Evolutionary conservation across 2,113 vertebrate genomes (phyloP).

Genomic region (Elanus axillaris): DNA sequence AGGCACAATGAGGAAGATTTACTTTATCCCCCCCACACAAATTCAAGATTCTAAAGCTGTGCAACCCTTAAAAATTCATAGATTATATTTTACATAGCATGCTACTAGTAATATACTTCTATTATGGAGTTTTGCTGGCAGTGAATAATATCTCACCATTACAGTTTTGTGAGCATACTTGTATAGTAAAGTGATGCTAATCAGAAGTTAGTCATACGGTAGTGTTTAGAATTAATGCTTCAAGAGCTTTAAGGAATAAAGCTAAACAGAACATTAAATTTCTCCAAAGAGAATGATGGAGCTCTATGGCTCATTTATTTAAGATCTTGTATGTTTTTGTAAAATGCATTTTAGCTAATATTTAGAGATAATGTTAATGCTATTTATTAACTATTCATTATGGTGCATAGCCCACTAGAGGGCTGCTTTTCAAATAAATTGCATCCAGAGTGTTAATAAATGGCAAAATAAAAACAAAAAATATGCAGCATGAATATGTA

Average conservation of each 20-base stretch:
- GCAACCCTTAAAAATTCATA: neutral
- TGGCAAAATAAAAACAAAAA: slow-evolving; percentile 8
- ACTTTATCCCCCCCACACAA: neutral
- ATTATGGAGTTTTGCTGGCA: neutral
- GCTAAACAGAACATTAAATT: slow-evolving; percentile 25
- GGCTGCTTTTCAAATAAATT: slow-evolving; percentile 63
- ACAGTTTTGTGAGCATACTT: neutral
- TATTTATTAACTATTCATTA: slow-evolving; percentile 61
- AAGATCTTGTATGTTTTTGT: slow-evolving; percentile 24
- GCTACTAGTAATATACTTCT: neutral
- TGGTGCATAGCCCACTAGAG: slow-evolving; percentile 55
- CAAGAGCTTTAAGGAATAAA: neutral
- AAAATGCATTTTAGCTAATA: slow-evolving; percentile 46
- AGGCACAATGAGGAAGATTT: neutral
- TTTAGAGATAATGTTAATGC: slow-evolving; percentile 37
- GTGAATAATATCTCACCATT: neutral
- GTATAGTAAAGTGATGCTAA: neutral
- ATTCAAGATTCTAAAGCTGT: neutral
- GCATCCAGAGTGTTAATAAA: slow-evolving; percentile 37
- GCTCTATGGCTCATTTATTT: slow-evolving; percentile 39
- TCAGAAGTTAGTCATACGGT: neutral
- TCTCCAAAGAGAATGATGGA: slow-evolving; percentile 2
- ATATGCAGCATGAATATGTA: neutral
- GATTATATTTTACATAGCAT: neutral
- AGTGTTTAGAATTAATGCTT: neutral